A percentile compares a stretch with the other conserved stretches of the same genome.
These are phyloP conservation scores for Porites divaricata DNA, from an alignment of 92 coral and sea anemone species.

Conservation along the genomic window DNA sequence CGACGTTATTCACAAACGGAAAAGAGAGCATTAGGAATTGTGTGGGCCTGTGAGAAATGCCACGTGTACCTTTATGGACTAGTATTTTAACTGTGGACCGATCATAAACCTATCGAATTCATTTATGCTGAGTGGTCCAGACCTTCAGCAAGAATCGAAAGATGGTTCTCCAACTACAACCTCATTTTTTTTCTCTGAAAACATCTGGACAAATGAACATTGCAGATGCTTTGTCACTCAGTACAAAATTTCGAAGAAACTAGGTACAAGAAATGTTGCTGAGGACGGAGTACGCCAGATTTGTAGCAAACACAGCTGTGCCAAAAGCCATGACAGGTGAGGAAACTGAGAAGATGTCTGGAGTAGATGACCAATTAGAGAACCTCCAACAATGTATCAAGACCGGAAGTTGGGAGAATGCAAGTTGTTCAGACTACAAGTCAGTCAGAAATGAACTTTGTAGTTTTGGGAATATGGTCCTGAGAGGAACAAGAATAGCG, in stretches of 20 bases:
- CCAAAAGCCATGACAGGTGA: conserved; percentile 31
- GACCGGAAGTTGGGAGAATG: conserved; percentile 43
- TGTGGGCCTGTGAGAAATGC: conserved; percentile 36
- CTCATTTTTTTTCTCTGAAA: too few relatives aligned
- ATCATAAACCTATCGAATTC: conserved; percentile 43
- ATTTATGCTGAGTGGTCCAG: conserved; percentile 29
- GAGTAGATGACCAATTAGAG: conserved; percentile 33
- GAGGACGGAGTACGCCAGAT: neutral
- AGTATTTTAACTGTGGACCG: conserved; percentile 35
- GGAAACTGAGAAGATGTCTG: conserved; percentile 38
- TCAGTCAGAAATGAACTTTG: conserved; percentile 7
- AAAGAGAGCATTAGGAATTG: conserved; percentile 29
- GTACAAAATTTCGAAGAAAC: conserved; percentile 18
- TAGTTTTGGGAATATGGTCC: neutral
- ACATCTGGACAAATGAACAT: conserved; percentile 20
- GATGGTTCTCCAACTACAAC: conserved; percentile 9
- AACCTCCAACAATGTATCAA: conserved; percentile 35
- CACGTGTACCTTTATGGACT: conserved; percentile 38
- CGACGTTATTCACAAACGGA: conserved; percentile 36
- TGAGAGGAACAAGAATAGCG: conserved; percentile 2
- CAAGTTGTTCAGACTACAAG: conserved; percentile 4
- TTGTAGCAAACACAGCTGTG: conserved; percentile 29
- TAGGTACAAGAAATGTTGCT: conserved; percentile 41
- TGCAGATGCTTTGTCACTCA: conserved; percentile 27
- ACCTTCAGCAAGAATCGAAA: conserved; percentile 39